Percentiles rank a stretch among this genome's conserved stretches.
Conservation (phyloP, 2,888 invertebrate genomes). For the Archaeoteleia sp. region DNA sequence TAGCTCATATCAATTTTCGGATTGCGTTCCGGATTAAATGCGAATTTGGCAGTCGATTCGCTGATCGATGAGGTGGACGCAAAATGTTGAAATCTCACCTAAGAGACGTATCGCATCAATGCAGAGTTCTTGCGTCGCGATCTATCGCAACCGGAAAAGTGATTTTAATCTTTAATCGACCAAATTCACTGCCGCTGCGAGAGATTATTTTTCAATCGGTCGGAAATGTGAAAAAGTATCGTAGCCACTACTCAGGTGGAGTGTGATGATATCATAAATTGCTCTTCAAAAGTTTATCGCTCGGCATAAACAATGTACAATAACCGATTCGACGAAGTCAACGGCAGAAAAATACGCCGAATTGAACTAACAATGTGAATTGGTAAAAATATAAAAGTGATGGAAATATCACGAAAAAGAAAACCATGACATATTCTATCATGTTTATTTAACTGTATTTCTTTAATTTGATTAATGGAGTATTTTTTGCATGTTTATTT, state of each 20-base stretch:
- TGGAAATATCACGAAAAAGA: too few relatives aligned
- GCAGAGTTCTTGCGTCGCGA: conserved; percentile 17
- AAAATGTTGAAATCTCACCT: conserved; percentile 20
- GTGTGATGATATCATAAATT: neutral
- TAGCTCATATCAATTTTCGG: conserved; percentile 43
- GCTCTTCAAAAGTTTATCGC: too few relatives aligned
- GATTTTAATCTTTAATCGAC: neutral
- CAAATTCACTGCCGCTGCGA: conserved; percentile 8
- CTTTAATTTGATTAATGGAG: too few relatives aligned
- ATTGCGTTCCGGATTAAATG: conserved; percentile 35
- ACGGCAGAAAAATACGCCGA: too few relatives aligned
- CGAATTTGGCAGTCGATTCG: conserved; percentile 35
- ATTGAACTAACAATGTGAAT: too few relatives aligned
- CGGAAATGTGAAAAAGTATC: neutral
- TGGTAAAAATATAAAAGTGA: too few relatives aligned
- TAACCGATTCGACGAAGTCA: too few relatives aligned
- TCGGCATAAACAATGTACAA: too few relatives aligned
- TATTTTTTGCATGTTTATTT: conserved; percentile 44
- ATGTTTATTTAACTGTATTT: too few relatives aligned
- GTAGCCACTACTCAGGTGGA: neutral
- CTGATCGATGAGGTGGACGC: conserved; percentile 30
- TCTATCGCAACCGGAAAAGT: conserved; percentile 20
- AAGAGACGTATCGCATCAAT: conserved; percentile 11
- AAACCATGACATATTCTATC: too few relatives aligned
- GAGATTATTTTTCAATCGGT: conserved; percentile 23